Base-by-base conservation (phyloP, 2,113 vertebrate genomes). In the Eleginops maclovinus region DNA sequence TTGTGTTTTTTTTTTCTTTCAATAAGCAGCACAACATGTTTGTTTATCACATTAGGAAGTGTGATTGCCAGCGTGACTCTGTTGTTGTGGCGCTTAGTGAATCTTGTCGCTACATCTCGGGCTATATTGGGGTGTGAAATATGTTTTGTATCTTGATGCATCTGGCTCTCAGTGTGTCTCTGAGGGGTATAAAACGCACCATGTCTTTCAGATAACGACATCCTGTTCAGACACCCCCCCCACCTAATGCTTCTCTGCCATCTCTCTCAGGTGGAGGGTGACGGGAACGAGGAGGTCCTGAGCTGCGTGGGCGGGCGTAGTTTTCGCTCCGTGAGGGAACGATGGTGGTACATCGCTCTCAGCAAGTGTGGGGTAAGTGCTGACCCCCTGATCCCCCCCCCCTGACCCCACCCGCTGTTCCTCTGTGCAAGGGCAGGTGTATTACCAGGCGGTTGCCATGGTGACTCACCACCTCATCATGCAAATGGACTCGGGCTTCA, bases 301-400 rank as follows among this genome's bases (percentile, higher is more conserved):
- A 97, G 95, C 86, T 98, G 97, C 26, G 95, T 96, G 65, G 97
- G 96, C 0, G 96, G 96, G 4, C 94, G 97, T 4, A 98, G 97
- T 77, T 98, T 98, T 93, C 96, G 97, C 72, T 97, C 96, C 0
- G 96, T 97, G 82, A 95, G 97, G 21, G 97, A 98, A 84, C 94
- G 97, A 82, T 98, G 97, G 97, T 98, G 97, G 97, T 98, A 98
- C 87, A 97, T 98, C 3, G 96, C 96, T 0, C 96, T 98, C 90
- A 98, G 97, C 96, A 98, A 98, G 89, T 98, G 97, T 70, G 97
- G 96, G 93, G 97, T 97, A 90, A 96, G 97, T 49, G 26, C 50
- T 43, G 75, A 83, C 81, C 13, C 70, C 22, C n/a, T 16, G 6
- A 10, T 8, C 31, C 6, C 31, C 7, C 31, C 31, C 8, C 31